These are phyloP conservation scores for Agrotis ipsilon DNA, from an alignment of 2,888 invertebrate species.

Conservation along the genomic window DNA sequence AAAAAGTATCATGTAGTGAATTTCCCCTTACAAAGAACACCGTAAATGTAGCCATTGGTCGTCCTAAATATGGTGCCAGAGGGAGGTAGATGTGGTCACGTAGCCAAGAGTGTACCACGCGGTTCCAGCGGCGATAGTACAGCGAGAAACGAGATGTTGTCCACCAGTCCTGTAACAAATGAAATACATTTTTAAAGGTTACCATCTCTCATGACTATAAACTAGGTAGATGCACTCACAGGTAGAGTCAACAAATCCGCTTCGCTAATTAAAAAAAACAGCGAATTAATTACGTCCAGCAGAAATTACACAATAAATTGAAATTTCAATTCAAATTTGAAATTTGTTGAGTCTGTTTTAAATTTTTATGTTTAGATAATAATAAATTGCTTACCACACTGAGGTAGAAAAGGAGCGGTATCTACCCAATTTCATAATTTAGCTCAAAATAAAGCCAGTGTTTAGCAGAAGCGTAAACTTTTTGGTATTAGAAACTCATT, in stretches of 20 bases:
- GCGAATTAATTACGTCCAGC: too few relatives aligned
- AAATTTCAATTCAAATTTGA: too few relatives aligned
- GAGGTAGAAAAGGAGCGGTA: too few relatives aligned
- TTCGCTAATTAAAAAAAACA: too few relatives aligned
- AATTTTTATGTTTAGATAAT: too few relatives aligned
- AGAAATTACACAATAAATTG: too few relatives aligned
- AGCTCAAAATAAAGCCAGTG: not conserved
- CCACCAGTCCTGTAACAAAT: conserved; percentile 96
- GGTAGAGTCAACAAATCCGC: too few relatives aligned
- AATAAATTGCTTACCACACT: not conserved
- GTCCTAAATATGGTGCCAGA: conserved; percentile 80
- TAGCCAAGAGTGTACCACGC: conserved; percentile 98
- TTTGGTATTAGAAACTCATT: conserved; percentile 12
- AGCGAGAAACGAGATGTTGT: conserved; percentile 95
- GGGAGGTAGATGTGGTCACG: conserved; percentile 97
- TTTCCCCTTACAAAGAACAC: conserved; percentile 83
- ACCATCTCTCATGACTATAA: too few relatives aligned
- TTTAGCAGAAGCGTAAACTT: not conserved
- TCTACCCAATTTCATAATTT: not conserved
- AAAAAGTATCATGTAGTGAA: not conserved
- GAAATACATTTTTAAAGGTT: too few relatives aligned
- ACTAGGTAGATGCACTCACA: not conserved
- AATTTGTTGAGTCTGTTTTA: too few relatives aligned
- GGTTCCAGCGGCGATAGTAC: conserved; percentile 98
- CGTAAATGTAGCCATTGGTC: conserved; percentile 75